These are phyloP conservation scores for Harpagus bidentatus DNA, from an alignment of 2,113 vertebrate genomes.

Conservation along the genomic window DNA sequence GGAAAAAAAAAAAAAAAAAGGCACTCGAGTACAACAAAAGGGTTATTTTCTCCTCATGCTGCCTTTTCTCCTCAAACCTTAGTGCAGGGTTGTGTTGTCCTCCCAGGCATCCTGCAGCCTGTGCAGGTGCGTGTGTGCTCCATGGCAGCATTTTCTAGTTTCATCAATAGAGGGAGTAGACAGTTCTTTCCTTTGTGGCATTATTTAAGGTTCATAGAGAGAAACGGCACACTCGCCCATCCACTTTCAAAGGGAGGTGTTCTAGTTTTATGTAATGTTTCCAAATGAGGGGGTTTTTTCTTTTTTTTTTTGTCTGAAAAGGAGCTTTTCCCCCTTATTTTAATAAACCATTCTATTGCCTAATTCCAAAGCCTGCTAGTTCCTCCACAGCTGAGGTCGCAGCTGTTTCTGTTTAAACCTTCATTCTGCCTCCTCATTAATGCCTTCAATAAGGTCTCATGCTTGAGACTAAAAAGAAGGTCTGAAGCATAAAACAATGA, in stretches of 20 bases:
- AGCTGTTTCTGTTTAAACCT: slow-evolving; percentile 44
- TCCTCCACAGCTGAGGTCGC: not conserved
- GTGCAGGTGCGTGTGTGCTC: not conserved
- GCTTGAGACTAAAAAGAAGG: not conserved
- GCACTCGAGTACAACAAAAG: rapidly evolving
- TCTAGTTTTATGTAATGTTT: not conserved
- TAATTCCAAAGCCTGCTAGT: not conserved
- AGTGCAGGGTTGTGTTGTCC: not conserved
- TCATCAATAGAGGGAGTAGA: not conserved
- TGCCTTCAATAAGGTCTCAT: slow-evolving; percentile 16
- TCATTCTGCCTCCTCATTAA: slow-evolving; percentile 21
- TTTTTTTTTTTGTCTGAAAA: not conserved
- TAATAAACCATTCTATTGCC: not conserved
- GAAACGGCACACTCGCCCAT: not conserved
- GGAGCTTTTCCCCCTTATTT: not conserved
- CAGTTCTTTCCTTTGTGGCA: not conserved
- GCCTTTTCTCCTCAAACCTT: not conserved
- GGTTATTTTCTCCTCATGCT: not conserved
- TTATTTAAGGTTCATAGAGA: not conserved
- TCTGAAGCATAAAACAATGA: not conserved
- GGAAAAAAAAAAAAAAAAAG: not conserved
- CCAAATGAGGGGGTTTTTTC: not conserved
- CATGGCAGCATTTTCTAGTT: not conserved
- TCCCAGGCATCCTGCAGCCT: not conserved
- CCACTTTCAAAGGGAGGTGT: not conserved